Conservation (phyloP, 2,113 vertebrate genomes). For the Acinonyx jubatus region DNA sequence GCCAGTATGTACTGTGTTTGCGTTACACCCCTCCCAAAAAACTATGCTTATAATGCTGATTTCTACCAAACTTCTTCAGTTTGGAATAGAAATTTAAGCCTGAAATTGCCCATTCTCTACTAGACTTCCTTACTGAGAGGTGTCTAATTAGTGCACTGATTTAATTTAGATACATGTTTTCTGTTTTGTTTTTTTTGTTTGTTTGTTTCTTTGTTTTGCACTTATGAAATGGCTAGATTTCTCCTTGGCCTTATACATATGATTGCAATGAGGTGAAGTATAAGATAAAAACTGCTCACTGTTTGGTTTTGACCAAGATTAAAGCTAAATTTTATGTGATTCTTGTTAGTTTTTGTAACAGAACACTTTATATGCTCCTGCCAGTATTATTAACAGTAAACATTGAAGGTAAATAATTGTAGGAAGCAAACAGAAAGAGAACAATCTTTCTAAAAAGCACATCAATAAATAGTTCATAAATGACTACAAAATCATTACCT, state of each 20-base stretch:
- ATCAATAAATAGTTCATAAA: constrained; percentile 59
- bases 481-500: constrained; percentile 88
- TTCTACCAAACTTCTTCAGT: not conserved
- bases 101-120: not conserved
- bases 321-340: not conserved
- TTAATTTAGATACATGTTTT: not conserved
- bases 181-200: not conserved
- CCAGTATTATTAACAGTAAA: not conserved
- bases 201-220: not conserved
- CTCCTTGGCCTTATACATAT: not conserved
- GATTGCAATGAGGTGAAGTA: not conserved
- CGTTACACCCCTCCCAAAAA: not conserved
- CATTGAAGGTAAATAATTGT: not conserved
- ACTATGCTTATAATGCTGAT: not conserved
- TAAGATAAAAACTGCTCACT: not conserved
- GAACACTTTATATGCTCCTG: not conserved
- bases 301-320: not conserved
- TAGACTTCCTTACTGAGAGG: not conserved
- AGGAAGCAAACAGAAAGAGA: constrained; percentile 44
- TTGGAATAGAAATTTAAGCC: not conserved
- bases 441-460: constrained; percentile 54
- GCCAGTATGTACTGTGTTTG: not conserved
- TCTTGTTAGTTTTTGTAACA: not conserved
- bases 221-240: not conserved
- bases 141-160: not conserved